Evolutionary conservation across 2,113 vertebrate species (phyloP).

Genomic region (Syngnathoides biaculeatus): DNA sequence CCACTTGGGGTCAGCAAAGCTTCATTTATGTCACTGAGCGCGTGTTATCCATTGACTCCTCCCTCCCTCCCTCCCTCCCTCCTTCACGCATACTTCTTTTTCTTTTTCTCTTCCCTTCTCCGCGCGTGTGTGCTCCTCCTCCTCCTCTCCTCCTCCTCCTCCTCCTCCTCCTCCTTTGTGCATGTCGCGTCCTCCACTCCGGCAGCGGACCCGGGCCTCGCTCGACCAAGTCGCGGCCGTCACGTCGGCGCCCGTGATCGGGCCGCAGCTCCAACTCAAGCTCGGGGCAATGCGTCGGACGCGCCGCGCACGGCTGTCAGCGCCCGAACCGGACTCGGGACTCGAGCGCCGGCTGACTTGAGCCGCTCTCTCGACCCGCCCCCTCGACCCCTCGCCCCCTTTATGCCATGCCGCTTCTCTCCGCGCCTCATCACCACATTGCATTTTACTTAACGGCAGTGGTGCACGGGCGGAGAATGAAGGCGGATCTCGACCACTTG

Average conservation of each 20-base stretch:
- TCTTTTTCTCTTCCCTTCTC: not conserved
- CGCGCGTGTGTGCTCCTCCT: not conserved
- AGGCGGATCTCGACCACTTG: not conserved
- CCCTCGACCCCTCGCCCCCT: not conserved
- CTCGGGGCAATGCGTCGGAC: not conserved
- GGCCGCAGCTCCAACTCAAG: too few relatives aligned
- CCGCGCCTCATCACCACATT: not conserved
- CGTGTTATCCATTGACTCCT: not conserved
- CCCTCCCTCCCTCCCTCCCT: not conserved
- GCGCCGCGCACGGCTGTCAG: not conserved
- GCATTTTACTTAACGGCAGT: not conserved
- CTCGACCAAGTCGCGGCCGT: not conserved
- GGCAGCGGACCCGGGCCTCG: not conserved
- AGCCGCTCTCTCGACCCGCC: not conserved
- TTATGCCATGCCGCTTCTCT: not conserved
- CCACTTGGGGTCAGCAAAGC: not conserved
- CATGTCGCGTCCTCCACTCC: not conserved
- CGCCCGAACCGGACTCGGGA: not conserved
- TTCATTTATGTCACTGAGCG: not conserved
- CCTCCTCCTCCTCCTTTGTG: constrained; percentile 5
- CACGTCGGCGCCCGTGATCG: not conserved
- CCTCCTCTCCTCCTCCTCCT: too few relatives aligned
- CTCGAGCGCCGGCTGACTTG: not conserved
- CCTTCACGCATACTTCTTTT: not conserved
- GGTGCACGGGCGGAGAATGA: not conserved